Base-by-base conservation (phyloP, 2,113 vertebrate genomes). In the Muntiacus reevesi region DNA sequence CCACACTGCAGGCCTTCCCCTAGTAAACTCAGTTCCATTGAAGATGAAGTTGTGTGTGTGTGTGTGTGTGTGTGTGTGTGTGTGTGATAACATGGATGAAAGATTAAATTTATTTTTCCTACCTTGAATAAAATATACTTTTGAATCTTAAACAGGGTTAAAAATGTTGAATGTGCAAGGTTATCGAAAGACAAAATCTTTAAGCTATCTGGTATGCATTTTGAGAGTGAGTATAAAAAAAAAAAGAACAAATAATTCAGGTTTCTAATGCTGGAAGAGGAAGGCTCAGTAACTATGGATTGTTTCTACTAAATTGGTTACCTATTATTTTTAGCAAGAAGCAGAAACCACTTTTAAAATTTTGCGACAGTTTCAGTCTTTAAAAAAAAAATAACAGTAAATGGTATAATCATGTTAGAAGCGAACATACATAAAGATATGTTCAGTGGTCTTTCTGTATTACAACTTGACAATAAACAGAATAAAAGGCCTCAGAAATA, bases 241-340 rank as follows among this genome's bases (percentile, higher is more conserved):
- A 98, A 98, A 99, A 98, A 98, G 89, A 84, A 45, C 19, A 98
- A 95, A 97, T 98, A 98, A 98, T 98, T 98, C 96, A 98, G 30
- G 30, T 92, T 96, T 97, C 88, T 98, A 97, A 97, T 98, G 94
- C 95, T 98, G 97, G 2, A 74, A 64, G 47, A 98, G 83, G 98
- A 94, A 89, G 96, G 88, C 59, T 97, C 33, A 94, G 95, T 93
- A 94, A 97, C 98, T 55, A 83, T 64, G 95, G 82, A 86, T 95
- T 50, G 79, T 98, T 98, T 98, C 94, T 98, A 89, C 91, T 98
- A 98, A 97, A 30, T 93, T 97, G 95, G 89, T 98, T 97, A 95
- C 97, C 55, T 97, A 95, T 97, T 97, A 98, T 98, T 98, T 98
- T 98, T 98, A 98, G 98, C 95, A 97, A 59, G 97, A 95, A 98